Evolutionary conservation across 1,140 invertebrate species (phyloP).

Genomic region (Piezodorus guildinii): DNA sequence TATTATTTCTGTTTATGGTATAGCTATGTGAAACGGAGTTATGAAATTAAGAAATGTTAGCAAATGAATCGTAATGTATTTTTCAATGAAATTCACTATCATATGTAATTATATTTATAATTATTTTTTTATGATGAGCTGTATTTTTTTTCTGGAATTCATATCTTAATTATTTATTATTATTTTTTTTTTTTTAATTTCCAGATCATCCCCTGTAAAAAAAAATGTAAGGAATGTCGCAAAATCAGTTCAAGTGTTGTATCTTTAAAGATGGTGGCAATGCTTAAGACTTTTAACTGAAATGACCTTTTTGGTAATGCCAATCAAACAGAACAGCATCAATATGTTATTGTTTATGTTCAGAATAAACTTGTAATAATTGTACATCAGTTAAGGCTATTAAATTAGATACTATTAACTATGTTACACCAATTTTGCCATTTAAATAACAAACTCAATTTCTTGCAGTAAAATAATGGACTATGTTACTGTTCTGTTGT

Average conservation of each 20-base stretch:
- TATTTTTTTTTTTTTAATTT: neutral
- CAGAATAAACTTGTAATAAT: neutral
- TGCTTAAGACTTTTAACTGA: constrained; percentile 6
- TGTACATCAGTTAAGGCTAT: neutral
- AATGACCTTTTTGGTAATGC: too few relatives aligned
- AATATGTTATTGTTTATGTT: neutral
- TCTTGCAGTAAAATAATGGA: constrained; percentile 8
- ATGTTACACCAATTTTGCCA: neutral
- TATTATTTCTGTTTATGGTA: too few relatives aligned
- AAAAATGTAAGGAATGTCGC: neutral
- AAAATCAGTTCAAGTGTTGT: neutral
- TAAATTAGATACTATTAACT: neutral
- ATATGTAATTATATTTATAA: too few relatives aligned
- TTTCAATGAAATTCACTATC: too few relatives aligned
- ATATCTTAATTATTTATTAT: neutral
- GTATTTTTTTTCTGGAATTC: neutral
- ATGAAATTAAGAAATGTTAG: too few relatives aligned
- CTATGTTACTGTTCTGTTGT: constrained; percentile 7
- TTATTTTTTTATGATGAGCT: too few relatives aligned
- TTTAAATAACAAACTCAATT: neutral
- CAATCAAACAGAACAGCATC: too few relatives aligned
- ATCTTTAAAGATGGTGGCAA: constrained; percentile 2
- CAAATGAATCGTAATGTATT: too few relatives aligned
- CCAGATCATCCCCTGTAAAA: neutral
- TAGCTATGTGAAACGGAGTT: too few relatives aligned